Percentiles rank a stretch among this genome's conserved stretches.
phyloP scores from a whole-genome alignment of 2,888 invertebrate species.

The Sinodicranocentrus sp. region DNA sequence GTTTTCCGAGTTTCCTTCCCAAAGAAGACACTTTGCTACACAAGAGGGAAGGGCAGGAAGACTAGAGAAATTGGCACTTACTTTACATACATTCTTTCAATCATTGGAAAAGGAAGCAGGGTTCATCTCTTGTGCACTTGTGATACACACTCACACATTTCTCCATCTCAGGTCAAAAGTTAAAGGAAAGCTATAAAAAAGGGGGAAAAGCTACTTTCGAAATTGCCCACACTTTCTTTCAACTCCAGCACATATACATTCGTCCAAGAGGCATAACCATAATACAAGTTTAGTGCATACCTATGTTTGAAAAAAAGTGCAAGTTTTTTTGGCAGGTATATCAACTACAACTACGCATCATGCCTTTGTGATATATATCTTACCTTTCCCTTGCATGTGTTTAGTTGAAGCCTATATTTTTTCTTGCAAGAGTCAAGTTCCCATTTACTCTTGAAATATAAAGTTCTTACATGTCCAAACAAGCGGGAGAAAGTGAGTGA shows the following conservation, averaged over 20 bases:
- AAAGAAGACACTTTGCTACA: too few relatives aligned
- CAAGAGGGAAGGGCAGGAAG: background rate
- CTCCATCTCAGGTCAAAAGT: constrained; percentile 42
- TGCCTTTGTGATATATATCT: too few relatives aligned
- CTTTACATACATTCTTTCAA: constrained; percentile 36
- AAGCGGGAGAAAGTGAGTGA: constrained; percentile 2
- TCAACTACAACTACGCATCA: background rate
- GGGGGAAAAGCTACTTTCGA: constrained; percentile 23
- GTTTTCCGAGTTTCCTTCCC: too few relatives aligned
- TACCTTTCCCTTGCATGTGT: too few relatives aligned
- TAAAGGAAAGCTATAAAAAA: constrained; percentile 22
- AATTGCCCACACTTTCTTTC: constrained; percentile 4
- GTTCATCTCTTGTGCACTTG: too few relatives aligned
- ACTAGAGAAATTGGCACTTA: constrained; percentile 31
- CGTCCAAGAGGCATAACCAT: too few relatives aligned
- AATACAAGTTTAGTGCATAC: too few relatives aligned
- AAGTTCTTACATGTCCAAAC: background rate
- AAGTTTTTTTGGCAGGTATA: constrained; percentile 40
- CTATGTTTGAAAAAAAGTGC: too few relatives aligned
- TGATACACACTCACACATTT: background rate
- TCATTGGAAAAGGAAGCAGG: constrained; percentile 32
- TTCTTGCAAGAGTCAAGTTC: too few relatives aligned
- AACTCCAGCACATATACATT: too few relatives aligned
- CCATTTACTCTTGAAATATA: constrained; percentile 21
- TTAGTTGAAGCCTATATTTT: too few relatives aligned